Evolutionary conservation across 2,888 invertebrate genomes (phyloP), one percentile per base, ranked within the genome.

Genomic region (Melieria picta): DNA sequence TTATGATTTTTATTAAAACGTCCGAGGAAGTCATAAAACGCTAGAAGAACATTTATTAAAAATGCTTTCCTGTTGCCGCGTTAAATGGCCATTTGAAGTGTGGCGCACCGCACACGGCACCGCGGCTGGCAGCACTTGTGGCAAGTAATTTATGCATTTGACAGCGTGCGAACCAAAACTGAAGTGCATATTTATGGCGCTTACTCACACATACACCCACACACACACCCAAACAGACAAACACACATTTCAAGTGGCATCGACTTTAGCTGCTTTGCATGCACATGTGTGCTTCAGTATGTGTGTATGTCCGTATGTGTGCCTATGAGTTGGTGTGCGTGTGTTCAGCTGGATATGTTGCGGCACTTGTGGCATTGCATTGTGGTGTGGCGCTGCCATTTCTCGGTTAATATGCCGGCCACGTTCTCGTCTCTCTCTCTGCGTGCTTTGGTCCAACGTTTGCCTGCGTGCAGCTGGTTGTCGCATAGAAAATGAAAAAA

Each of bases 11-110:
- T 43, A 61, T 61, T 11, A 61, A 30, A 43, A 61, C 68, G 76
- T 75, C 71, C 77, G 81, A 80, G 81, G 77, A 30, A 30, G 30
- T 30, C 30, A 30, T 30, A 30, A 30, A 30, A 30, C 30, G 77
- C 78, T 75, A 66, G 74, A 74, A 76, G 72, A 74, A 74, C 56
- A 72, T 57, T 72, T 67, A 30, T 30, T 30, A 30, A 30, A 30
- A 30, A 30, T 30, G 30, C 2, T 30, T 30, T 30, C 30, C 30
- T 30, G 30, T 30, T 30, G 30, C 30, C 30, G 30, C 30, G 30
- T 30, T 47, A n/a, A 62, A 13, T 46, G 11, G 47, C 13, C 13
- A 13, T 6, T 45, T 65, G 50, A 65, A 65, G 50, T 65, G 64
- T 65, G 56, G 43, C 56, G 2, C 30, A 16, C 52, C 13, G 13